Evolutionary conservation across 2,888 invertebrate species (phyloP), one percentile per base, ranked within the genome.

Genomic region (Amphiduros pacificus): DNA sequence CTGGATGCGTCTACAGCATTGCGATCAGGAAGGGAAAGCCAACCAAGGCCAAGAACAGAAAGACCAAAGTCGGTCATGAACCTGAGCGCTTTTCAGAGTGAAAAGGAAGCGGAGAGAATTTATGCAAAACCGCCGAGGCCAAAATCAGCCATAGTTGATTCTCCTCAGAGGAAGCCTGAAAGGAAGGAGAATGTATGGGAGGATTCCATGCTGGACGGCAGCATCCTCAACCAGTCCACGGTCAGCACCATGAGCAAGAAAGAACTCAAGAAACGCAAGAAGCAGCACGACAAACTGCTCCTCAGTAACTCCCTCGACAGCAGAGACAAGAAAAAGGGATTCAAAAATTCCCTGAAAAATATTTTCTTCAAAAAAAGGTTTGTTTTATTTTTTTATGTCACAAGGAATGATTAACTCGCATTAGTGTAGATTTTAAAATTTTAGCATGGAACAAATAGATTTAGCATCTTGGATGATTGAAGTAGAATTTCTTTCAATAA

Each of bases 331-430:
- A 74, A 73, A 58, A 70, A 67, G 31, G 73, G 76, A 11, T 70
- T 82, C 60, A 76, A 78, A 60, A 75, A 76, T 24, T 80, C 82
- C 11, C 65, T 82, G 29, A 80, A 80, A 63, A 80, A 77, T 63
- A 77, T 82, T 40, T 80, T 81, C 65, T 73, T 78, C 58, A 79
- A 78, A 66, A 81, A 80, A 72, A 82, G 78, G 82, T 82, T n/a
- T n/a, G 75, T 71, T 73, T 70, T 55, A 53, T 26, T 41, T 1
- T 55, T 36, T 27, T 5, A 17, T 20, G 24, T 20, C 26, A 17
- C 24, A 17, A 20, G 3, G 3, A 50, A 2, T 41, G 22, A 4
- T 5, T n/a, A 22, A n/a, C n/a, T n/a, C n/a, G n/a, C n/a, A n/a
- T n/a, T n/a, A n/a, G n/a, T n/a, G n/a, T n/a, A n/a, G n/a, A n/a